These are phyloP conservation scores for Netelia virgata DNA, from an alignment of 2,888 invertebrate species.

Conservation along the genomic window DNA sequence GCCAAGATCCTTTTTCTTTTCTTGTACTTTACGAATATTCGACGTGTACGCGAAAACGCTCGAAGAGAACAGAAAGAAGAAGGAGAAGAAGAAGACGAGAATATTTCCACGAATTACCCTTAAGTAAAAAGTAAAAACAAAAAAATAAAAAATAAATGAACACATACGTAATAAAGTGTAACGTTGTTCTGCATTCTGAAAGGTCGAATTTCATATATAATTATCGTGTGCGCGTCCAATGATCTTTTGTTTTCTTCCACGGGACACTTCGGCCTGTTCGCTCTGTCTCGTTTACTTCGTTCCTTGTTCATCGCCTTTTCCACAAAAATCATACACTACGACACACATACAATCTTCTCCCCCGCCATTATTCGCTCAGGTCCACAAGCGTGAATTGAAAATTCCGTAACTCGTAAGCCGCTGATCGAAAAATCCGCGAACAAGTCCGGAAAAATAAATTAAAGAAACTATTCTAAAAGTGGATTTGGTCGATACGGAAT, in stretches of 20 bases:
- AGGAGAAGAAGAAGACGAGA: not conserved
- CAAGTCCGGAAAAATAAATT: slow-evolving; percentile 8
- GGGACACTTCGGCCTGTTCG: not conserved
- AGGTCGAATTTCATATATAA: slow-evolving; percentile 61
- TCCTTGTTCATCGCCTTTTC: not conserved
- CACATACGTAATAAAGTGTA: slow-evolving; percentile 44
- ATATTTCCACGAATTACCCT: not conserved
- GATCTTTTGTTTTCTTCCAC: slow-evolving; percentile 7
- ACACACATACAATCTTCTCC: slow-evolving; percentile 22
- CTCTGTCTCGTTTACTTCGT: slow-evolving; percentile 1
- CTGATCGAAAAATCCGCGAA: slow-evolving; percentile 4
- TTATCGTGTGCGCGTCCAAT: slow-evolving; percentile 31
- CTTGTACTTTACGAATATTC: not conserved
- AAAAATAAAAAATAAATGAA: slow-evolving; percentile 21
- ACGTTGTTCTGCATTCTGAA: slow-evolving; percentile 26
- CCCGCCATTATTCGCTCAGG: slow-evolving; percentile 43
- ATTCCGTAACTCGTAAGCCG: slow-evolving; percentile 40
- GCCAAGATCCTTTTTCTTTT: slow-evolving; percentile 31
- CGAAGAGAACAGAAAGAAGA: not conserved
- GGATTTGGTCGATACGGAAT: not conserved
- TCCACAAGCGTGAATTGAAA: slow-evolving; percentile 43
- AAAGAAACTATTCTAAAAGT: not conserved
- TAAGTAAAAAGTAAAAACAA: too few relatives aligned
- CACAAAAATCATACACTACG: not conserved
- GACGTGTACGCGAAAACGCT: not conserved